Evolutionary conservation across 2,113 vertebrate species (phyloP).

Genomic region (Alaudala cheleensis): DNA sequence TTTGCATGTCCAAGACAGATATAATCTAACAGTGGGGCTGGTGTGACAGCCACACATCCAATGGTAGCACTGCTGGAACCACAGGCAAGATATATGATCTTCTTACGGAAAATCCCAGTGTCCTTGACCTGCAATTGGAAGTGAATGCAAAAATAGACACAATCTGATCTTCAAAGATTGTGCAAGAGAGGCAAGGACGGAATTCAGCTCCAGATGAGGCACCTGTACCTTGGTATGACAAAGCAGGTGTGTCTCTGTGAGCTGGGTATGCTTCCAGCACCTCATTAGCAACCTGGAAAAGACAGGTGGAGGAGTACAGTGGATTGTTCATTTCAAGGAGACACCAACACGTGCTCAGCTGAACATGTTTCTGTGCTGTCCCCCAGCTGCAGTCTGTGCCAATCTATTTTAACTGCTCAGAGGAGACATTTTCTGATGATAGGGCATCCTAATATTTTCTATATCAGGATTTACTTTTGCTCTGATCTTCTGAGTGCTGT

Average conservation of each 20-base stretch:
- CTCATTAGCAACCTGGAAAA: not conserved
- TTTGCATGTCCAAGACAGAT: not conserved
- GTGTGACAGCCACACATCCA: not conserved
- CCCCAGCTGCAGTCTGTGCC: not conserved
- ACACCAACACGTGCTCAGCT: not conserved
- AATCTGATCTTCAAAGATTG: not conserved
- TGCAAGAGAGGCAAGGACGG: not conserved
- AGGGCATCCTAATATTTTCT: not conserved
- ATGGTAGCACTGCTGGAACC: not conserved
- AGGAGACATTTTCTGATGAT: not conserved
- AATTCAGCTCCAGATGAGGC: not conserved
- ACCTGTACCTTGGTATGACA: not conserved
- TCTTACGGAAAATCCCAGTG: not conserved
- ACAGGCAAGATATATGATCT: not conserved
- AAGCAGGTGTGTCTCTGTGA: not conserved
- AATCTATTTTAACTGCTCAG: not conserved
- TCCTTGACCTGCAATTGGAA: not conserved
- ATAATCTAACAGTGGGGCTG: not conserved
- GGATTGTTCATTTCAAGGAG: not conserved
- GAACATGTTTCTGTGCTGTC: not conserved
- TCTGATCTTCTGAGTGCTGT: not conserved
- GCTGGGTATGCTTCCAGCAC: not conserved
- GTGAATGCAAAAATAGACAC: not conserved
- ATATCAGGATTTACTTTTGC: not conserved
- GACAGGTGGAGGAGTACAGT: not conserved